Evolutionary conservation across 1,140 invertebrate species (phyloP).

Genomic region (Trissolcus basalis): DNA sequence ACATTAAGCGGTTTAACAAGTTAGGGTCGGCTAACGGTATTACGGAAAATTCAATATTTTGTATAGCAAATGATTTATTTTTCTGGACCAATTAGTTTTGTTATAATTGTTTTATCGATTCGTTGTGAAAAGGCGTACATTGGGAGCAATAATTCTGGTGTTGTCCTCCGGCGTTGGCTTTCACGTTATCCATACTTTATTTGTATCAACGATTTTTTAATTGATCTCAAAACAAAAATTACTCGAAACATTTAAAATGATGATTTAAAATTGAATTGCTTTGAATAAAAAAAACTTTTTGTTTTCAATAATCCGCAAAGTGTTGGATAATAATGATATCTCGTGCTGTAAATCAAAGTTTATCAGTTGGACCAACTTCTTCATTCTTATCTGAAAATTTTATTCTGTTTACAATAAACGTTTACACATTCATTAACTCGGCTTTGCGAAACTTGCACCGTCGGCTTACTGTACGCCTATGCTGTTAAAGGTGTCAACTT

Average conservation of each 20-base stretch:
- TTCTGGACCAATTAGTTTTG: slow-evolving; percentile 38
- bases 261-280: too few relatives aligned
- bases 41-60: slow-evolving; percentile 37
- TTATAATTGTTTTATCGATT: slow-evolving; percentile 50
- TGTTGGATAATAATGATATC: too few relatives aligned
- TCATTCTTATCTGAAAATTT: background rate
- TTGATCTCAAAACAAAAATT: too few relatives aligned
- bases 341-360: background rate
- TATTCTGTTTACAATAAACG: slow-evolving; percentile 8
- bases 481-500: slow-evolving; percentile 38
- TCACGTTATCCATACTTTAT: background rate
- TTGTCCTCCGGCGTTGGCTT: background rate
- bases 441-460: slow-evolving; percentile 21
- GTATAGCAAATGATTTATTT: slow-evolving; percentile 23
- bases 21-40: slow-evolving; percentile 7
- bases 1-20: slow-evolving; percentile 25
- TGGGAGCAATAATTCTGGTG: slow-evolving; percentile 14
- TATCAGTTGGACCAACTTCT: background rate
- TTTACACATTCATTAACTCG: slow-evolving; percentile 18
- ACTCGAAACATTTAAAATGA: too few relatives aligned
- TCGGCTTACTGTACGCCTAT: slow-evolving; percentile 25
- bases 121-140: background rate
- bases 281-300: too few relatives aligned
- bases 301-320: too few relatives aligned
- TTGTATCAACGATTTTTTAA: background rate